Percentiles rank a stretch among this genome's conserved stretches.
phyloP scores from a whole-genome alignment of 92 coral and sea anemone species.

The Parazoanthus swiftii region DNA sequence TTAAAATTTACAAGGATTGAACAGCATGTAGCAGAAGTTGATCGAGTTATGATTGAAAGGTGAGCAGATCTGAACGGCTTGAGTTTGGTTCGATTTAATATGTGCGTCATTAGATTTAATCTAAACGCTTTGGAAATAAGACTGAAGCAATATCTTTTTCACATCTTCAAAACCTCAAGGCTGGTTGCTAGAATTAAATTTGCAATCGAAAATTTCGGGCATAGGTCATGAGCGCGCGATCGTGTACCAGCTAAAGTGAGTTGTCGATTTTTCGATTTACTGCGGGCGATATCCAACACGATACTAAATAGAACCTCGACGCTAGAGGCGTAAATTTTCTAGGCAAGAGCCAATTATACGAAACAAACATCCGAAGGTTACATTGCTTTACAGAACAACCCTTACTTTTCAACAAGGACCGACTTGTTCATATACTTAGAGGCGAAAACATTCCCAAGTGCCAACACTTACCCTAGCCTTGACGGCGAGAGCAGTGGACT shows the following conservation, averaged over 20 bases:
- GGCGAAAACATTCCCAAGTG: conserved; percentile 1
- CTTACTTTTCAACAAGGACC: neutral
- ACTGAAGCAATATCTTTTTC: neutral
- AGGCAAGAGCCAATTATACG: conserved; percentile 20
- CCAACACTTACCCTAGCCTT: conserved; percentile 74
- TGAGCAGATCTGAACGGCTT: neutral
- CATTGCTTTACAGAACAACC: neutral
- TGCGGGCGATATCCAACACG: neutral
- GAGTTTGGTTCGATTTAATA: neutral
- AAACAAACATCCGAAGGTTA: neutral
- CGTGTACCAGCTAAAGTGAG: neutral
- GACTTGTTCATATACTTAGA: no score
- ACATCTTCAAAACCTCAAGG: neutral
- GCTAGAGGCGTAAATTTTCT: neutral
- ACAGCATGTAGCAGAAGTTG: neutral
- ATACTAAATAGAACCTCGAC: conserved; percentile 15
- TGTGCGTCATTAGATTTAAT: neutral
- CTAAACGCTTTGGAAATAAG: neutral
- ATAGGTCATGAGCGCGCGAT: no score
- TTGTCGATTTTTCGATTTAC: conserved; percentile 8
- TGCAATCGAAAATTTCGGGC: neutral
- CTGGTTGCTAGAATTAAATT: neutral
- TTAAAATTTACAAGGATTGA: neutral
- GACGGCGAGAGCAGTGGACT: conserved; percentile 83
- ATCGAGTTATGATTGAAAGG: neutral